phyloP scores from a whole-genome alignment of 2,113 vertebrate genomes.

The Andinoacara biseriatus region DNA sequence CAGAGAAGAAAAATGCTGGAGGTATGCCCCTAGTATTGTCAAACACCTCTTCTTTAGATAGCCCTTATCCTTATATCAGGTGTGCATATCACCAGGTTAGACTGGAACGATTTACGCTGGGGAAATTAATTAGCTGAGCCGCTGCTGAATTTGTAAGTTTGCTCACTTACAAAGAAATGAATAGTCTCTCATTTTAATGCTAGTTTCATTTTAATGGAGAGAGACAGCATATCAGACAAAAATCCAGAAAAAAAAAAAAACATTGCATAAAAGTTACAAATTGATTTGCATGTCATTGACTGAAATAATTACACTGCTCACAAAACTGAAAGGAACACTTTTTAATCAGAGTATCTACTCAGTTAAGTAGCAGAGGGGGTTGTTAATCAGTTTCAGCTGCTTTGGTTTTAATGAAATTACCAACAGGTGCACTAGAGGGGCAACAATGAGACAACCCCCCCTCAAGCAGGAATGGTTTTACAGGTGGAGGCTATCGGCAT shows the following conservation, averaged over 20 bases:
- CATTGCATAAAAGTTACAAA: background rate
- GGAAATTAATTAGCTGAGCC: background rate
- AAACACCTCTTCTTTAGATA: background rate
- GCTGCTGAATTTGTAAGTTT: background rate
- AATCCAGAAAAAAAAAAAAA: background rate
- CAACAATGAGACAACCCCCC: too few species aligned
- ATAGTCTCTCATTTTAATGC: background rate
- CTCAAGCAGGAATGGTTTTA: too few species aligned
- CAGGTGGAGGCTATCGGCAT: too few species aligned
- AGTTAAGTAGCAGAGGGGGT: too few species aligned
- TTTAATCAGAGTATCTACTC: too few species aligned
- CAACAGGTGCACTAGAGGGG: too few species aligned
- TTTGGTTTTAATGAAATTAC: too few species aligned
- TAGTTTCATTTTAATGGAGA: background rate
- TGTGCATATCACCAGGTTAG: background rate
- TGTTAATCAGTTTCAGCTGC: too few species aligned
- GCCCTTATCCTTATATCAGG: background rate
- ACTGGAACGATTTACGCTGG: background rate
- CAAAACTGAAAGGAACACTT: too few species aligned
- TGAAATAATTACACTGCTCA: background rate
- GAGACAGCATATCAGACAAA: fast-evolving
- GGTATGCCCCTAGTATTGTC: background rate
- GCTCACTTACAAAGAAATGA: background rate
- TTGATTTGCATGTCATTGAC: background rate
- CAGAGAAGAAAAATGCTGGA: background rate